phyloP scores from a whole-genome alignment of 2,888 invertebrate species.

The Phaonia tiefii region DNA sequence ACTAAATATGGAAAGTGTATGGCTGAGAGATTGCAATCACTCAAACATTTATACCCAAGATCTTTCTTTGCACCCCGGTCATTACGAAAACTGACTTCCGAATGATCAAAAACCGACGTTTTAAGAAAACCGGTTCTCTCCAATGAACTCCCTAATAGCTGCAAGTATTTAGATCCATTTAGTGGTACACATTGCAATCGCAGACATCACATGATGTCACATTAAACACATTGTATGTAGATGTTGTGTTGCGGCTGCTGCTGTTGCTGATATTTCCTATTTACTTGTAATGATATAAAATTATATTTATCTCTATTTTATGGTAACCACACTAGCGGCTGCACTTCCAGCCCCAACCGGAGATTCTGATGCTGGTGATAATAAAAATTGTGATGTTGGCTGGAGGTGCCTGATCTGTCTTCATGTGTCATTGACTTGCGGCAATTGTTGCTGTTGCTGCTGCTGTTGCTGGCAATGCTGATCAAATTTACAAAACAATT shows the following conservation, averaged over 20 bases:
- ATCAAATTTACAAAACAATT: neutral
- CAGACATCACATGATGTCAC: constrained; percentile 57
- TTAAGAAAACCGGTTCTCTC: no score
- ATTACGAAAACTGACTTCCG: no score
- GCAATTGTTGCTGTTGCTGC: neutral
- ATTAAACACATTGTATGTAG: constrained; percentile 50
- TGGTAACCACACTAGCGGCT: constrained; percentile 32
- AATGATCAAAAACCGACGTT: no score
- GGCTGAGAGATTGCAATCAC: no score
- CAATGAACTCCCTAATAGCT: no score
- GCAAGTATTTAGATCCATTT: no score
- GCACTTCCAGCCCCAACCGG: neutral
- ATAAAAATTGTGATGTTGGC: no score
- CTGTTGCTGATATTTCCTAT: constrained; percentile 3
- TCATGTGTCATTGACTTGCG: neutral
- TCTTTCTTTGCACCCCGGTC: no score
- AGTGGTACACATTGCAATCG: constrained; percentile 19
- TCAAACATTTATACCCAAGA: no score
- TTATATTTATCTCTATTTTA: constrained; percentile 50
- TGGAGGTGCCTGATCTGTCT: no score
- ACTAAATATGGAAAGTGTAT: no score
- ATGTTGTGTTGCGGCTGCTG: neutral
- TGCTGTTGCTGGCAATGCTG: no score
- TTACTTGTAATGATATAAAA: constrained; percentile 49
- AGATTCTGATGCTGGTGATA: neutral